These are phyloP conservation scores for Mnemiopsis leidyi DNA, from an alignment of 37 sponge, comb jelly and placozoan genomes.

Conservation along the genomic window DNA sequence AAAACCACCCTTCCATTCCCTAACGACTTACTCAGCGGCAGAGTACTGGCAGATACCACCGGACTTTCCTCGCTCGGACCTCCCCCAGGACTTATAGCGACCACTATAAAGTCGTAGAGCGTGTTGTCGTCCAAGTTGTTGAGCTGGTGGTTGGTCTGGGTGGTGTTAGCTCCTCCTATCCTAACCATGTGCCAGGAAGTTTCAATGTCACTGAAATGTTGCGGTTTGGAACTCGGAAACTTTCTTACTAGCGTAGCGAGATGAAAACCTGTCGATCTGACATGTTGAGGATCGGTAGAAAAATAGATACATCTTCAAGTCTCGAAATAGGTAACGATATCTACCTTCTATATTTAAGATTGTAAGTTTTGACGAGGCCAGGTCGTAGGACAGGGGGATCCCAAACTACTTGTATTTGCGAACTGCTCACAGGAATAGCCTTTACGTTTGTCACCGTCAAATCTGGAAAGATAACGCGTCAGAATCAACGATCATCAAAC, in stretches of 20 bases:
- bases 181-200: background rate
- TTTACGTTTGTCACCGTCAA: background rate
- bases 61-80: background rate
- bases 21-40: conserved; percentile 46
- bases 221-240: too few relatives aligned
- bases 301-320: too few relatives aligned
- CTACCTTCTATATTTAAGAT: conserved; percentile 24
- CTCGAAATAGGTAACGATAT: too few relatives aligned
- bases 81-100: background rate
- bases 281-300: too few relatives aligned
- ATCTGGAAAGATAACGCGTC: conserved; percentile 1
- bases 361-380: conserved; percentile 28
- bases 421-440: background rate
- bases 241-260: too few relatives aligned
- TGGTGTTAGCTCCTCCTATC: background rate
- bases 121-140: background rate
- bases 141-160: background rate
- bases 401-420: conserved; percentile 37
- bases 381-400: conserved; percentile 5
- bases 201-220: background rate
- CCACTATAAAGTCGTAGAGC: background rate
- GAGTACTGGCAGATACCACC: background rate
- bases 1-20: too few relatives aligned
- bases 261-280: too few relatives aligned
- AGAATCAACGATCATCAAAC: too few relatives aligned